phyloP scores from a whole-genome alignment of 2,797 vertebrate genomes.

The Danio tinwini region DNA sequence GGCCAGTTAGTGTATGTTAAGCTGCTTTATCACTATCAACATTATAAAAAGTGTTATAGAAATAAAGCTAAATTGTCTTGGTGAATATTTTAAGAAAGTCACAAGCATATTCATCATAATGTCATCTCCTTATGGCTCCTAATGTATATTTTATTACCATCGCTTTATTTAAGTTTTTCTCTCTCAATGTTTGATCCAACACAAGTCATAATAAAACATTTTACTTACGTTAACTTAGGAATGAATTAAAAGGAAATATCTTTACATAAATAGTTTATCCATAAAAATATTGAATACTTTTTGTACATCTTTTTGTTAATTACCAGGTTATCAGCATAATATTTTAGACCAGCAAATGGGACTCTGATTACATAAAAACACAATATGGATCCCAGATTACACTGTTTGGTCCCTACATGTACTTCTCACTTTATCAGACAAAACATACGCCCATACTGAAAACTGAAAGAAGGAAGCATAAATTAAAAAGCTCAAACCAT shows the following conservation, averaged over 20 bases:
- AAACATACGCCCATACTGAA: not conserved
- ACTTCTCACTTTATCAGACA: slow-evolving; percentile 1
- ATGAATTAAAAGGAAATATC: not conserved
- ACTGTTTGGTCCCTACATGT: not conserved
- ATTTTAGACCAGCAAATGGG: not conserved
- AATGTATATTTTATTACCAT: no score
- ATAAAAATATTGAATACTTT: no score
- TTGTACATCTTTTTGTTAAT: no score
- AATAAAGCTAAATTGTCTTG: no score
- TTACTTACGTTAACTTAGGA: no score
- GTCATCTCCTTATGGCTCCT: not conserved
- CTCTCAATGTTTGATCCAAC: no score
- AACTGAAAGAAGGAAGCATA: not conserved
- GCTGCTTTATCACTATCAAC: no score
- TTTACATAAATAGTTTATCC: not conserved
- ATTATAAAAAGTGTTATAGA: no score
- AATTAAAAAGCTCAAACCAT: not conserved
- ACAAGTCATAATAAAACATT: no score
- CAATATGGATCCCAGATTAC: not conserved
- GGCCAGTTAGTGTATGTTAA: no score
- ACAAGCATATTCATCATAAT: not conserved
- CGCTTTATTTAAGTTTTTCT: no score
- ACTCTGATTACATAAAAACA: not conserved
- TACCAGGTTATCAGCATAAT: not conserved
- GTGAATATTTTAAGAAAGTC: not conserved